A percentile compares a stretch with the other conserved stretches of the same genome.
Evolutionary conservation across 2,113 vertebrate species (phyloP).

Genomic region (Dromaius novaehollandiae): DNA sequence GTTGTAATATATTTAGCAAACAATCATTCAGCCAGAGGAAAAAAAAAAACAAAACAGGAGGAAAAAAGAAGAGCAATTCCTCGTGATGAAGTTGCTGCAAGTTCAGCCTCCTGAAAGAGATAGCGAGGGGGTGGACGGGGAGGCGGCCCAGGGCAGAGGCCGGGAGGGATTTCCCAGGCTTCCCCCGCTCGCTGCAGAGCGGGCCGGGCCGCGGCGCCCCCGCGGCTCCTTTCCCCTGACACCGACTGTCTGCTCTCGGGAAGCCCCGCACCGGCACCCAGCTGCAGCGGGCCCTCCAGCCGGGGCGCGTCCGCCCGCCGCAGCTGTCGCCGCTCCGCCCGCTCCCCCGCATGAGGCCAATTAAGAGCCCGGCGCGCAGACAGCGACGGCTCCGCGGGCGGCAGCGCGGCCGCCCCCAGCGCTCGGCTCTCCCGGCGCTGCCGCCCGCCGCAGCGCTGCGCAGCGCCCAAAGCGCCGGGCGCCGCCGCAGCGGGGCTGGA

Average conservation of each 20-base stretch:
- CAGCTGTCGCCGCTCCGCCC: constrained; percentile 44
- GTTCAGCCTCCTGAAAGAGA: background rate
- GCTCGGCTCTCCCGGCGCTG: background rate
- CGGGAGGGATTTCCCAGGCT: background rate
- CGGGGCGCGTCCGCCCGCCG: background rate
- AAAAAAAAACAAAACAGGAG: too few relatives aligned
- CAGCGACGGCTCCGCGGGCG: background rate
- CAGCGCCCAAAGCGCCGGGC: too few relatives aligned
- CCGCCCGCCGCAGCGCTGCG: too few relatives aligned
- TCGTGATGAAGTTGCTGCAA: background rate
- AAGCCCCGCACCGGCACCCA: background rate
- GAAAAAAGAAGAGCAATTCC: too few relatives aligned
- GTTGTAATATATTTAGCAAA: background rate
- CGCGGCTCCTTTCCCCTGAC: background rate
- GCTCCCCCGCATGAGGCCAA: constrained; percentile 35
- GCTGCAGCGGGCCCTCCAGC: background rate
- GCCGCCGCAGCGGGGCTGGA: too few relatives aligned
- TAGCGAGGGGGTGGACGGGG: background rate
- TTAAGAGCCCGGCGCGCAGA: constrained; percentile 21
- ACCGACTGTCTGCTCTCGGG: background rate
- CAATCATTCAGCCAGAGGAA: rapidly evolving
- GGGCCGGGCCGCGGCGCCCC: background rate
- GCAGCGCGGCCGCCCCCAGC: background rate
- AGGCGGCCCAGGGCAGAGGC: background rate
- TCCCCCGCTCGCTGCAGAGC: background rate